Conservation (phyloP, 2,797 vertebrate genomes). For the Acanthurus lineatus region DNA sequence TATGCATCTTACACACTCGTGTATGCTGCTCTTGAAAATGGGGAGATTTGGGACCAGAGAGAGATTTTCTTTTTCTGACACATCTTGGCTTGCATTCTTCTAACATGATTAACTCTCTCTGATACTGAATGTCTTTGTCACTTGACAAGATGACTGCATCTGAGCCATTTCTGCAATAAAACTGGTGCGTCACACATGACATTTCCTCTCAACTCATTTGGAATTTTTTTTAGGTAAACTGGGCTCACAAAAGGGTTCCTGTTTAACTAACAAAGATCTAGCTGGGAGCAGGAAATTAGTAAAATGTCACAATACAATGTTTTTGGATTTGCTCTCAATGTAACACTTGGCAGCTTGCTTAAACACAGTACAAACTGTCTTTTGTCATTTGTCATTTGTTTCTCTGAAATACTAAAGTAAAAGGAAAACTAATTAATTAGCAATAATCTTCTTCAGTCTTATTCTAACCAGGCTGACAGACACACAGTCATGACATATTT, state of each 20-base stretch:
- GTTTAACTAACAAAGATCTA: too few species aligned
- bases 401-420: not conserved
- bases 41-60: not conserved
- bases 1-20: too few species aligned
- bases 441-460: not conserved
- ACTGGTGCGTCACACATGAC: not conserved
- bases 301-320: not conserved
- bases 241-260: not conserved
- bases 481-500: too few species aligned
- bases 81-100: not conserved
- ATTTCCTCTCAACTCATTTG: not conserved
- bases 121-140: conserved; percentile 14
- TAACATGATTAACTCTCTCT: not conserved
- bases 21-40: not conserved
- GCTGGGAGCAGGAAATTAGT: too few species aligned
- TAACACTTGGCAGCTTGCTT: not conserved
- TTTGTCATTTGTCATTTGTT: not conserved
- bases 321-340: not conserved
- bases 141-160: conserved; percentile 4
- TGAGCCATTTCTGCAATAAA: conserved; percentile 1
- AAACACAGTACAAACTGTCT: not conserved
- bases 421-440: not conserved
- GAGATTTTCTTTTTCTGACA: not conserved
- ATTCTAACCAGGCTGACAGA: too few species aligned
- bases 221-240: not conserved